Percentiles rank a stretch among this genome's conserved stretches.
Conservation (phyloP, 92 coral and sea anemone species). For the Zoanthus solanderi region DNA sequence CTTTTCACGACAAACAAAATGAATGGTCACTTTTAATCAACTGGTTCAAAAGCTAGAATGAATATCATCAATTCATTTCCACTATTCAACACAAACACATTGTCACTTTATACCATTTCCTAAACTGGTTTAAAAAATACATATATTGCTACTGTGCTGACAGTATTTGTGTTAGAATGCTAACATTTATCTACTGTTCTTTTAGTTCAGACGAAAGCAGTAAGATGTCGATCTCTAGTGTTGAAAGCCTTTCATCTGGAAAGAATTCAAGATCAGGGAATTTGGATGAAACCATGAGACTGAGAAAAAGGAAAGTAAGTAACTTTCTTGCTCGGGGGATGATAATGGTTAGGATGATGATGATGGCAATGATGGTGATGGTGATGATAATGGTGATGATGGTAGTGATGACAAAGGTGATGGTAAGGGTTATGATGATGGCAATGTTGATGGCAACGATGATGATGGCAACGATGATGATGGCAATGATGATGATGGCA, state of each 20-base stretch:
- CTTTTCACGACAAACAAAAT: too few relatives aligned
- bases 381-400: not conserved
- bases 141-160: not conserved
- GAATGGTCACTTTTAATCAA: too few relatives aligned
- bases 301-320: slow-evolving; percentile 65
- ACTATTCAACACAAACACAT: too few relatives aligned
- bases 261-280: slow-evolving; percentile 56
- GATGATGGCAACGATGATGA: not conserved
- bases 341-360: too few relatives aligned
- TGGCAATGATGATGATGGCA: not conserved
- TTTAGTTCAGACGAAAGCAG: slow-evolving; percentile 61
- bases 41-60: too few relatives aligned
- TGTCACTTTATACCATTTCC: too few relatives aligned
- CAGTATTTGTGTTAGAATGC: not conserved
- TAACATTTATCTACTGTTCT: not conserved
- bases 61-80: too few relatives aligned
- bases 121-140: too few relatives aligned
- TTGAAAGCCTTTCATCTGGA: slow-evolving; percentile 59
- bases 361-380: not conserved
- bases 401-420: not conserved
- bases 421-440: not conserved
- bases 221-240: slow-evolving; percentile 69
- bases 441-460: not conserved
- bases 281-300: slow-evolving; percentile 43
- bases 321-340: not conserved